phyloP scores from a whole-genome alignment of 1,140 invertebrate species.

The Geopemphigus sp. region DNA sequence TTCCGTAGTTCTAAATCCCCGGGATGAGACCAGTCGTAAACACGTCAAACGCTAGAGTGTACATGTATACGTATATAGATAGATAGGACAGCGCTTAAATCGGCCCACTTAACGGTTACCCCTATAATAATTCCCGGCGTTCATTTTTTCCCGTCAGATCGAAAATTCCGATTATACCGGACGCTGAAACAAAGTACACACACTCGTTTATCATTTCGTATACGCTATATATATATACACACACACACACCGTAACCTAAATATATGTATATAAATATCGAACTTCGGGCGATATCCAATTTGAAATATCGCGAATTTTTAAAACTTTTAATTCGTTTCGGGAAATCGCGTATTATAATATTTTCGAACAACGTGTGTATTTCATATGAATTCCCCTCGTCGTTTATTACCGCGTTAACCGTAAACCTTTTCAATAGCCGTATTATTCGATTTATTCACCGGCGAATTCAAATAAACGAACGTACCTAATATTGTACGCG shows the following conservation, averaged over 20 bases:
- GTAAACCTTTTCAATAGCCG: too few relatives aligned
- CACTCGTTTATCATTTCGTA: neutral
- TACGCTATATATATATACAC: too few relatives aligned
- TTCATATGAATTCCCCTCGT: too few relatives aligned
- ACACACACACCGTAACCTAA: neutral
- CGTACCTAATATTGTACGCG: too few relatives aligned
- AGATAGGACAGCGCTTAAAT: neutral
- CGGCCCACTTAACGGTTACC: constrained; percentile 11
- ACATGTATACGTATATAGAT: too few relatives aligned
- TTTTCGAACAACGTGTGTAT: too few relatives aligned
- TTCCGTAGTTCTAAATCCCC: constrained; percentile 15
- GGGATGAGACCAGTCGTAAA: constrained; percentile 39
- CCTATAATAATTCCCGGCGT: constrained; percentile 7
- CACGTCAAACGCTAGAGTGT: constrained; percentile 2
- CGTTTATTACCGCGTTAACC: too few relatives aligned
- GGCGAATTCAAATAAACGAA: too few relatives aligned
- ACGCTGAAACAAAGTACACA: neutral
- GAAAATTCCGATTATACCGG: constrained; percentile 9
- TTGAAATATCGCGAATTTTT: neutral
- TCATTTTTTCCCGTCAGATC: constrained; percentile 20
- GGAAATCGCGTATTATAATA: too few relatives aligned
- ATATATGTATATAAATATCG: neutral
- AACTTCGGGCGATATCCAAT: neutral
- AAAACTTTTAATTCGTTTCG: too few relatives aligned
- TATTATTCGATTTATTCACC: too few relatives aligned